A percentile compares a stretch with the other conserved stretches of the same genome.
phyloP scores from a whole-genome alignment of 2,113 vertebrate species.

The Microcebus griseorufus region DNA sequence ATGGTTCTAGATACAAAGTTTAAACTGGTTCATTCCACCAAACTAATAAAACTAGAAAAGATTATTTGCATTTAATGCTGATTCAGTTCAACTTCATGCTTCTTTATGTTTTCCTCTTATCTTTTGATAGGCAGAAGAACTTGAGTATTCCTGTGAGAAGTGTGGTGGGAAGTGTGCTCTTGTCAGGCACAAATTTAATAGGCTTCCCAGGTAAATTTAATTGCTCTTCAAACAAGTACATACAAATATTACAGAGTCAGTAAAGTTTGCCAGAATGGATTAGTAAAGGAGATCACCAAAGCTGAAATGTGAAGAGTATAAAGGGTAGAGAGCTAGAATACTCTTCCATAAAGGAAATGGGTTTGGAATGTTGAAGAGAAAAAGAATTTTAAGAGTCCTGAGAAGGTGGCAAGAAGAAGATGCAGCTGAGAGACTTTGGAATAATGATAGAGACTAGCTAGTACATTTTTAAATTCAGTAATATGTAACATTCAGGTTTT shows the following conservation, averaged over 20 bases:
- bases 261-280: neutral
- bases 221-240: neutral
- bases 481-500: neutral
- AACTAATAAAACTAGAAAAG: constrained; percentile 6
- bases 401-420: neutral
- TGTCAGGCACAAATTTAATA: constrained; percentile 97
- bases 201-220: constrained; percentile 78
- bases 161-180: constrained; percentile 95
- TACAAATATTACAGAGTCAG: neutral
- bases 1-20: constrained; percentile 15
- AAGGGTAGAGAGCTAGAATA: neutral
- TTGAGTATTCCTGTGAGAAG: constrained; percentile 99
- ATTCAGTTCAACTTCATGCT: constrained; percentile 37
- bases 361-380: neutral
- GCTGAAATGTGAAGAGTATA: neutral
- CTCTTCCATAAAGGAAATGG: neutral
- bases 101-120: constrained; percentile 60
- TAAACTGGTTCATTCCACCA: constrained; percentile 38
- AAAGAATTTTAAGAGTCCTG: neutral
- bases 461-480: constrained; percentile 13
- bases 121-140: constrained; percentile 90
- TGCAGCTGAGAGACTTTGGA: neutral
- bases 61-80: constrained; percentile 14
- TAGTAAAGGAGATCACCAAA: constrained; percentile 17
- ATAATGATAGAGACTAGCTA: neutral